Conservation (phyloP, 64 coral and sea anemone species). For the Actinia equina region DNA sequence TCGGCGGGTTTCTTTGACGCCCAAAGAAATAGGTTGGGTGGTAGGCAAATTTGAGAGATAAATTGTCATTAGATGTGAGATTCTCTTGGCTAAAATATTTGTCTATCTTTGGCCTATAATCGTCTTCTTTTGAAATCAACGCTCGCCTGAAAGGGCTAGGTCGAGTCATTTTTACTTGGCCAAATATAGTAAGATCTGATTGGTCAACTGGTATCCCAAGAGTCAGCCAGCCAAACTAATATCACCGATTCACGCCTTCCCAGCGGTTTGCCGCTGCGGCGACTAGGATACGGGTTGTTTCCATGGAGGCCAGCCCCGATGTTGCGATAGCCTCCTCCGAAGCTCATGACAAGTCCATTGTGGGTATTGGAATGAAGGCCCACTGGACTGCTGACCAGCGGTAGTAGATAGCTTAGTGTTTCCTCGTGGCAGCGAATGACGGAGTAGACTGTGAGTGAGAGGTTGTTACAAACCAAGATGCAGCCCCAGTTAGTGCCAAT, state of each 20-base stretch:
- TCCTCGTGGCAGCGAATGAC: constrained; percentile 93
- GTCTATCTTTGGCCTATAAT: too few species aligned
- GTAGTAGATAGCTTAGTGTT: constrained; percentile 69
- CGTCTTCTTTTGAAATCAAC: too few species aligned
- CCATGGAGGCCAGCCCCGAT: constrained; percentile 72
- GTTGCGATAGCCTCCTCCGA: constrained; percentile 84
- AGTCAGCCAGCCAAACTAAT: constrained; percentile 76
- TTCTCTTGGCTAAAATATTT: too few species aligned
- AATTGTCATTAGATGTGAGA: too few species aligned
- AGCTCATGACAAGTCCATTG: constrained; percentile 73
- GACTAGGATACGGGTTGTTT: constrained; percentile 74
- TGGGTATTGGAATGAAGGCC: constrained; percentile 26
- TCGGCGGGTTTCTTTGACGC: too few species aligned
- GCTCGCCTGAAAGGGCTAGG: too few species aligned
- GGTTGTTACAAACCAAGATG: constrained; percentile 89
- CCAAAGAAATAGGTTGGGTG: too few species aligned
- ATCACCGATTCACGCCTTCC: constrained; percentile 74
- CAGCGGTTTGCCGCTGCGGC: constrained; percentile 67
- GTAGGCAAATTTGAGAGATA: too few species aligned
- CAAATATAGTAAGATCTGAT: neutral
- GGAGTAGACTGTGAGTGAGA: constrained; percentile 83
- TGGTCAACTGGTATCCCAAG: constrained; percentile 51
- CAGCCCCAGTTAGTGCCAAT: constrained; percentile 93
- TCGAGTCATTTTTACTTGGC: too few species aligned
- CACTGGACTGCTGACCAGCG: constrained; percentile 61